Evolutionary conservation across 1,140 invertebrate species (phyloP).

Genomic region (Drosophila grimshawi): DNA sequence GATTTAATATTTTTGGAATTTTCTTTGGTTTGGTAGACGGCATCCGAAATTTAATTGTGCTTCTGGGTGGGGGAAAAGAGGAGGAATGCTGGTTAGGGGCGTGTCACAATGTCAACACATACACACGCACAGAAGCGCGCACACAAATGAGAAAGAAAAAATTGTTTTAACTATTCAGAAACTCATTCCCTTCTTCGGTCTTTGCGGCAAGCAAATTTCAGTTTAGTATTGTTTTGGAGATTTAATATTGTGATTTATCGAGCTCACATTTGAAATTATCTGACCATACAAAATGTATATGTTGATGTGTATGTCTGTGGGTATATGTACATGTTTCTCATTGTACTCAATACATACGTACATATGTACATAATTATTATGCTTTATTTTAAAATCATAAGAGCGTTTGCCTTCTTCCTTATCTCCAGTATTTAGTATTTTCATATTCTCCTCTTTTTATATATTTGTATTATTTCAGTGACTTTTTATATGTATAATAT

Average conservation of each 20-base stretch:
- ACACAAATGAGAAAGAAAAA: background rate
- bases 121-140: conserved; percentile 6
- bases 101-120: conserved; percentile 40
- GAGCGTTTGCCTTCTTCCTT: conserved; percentile 65
- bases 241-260: conserved; percentile 22
- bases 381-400: conserved; percentile 77
- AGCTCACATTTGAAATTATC: conserved; percentile 17
- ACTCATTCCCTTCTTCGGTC: conserved; percentile 27
- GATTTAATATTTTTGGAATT: conserved; percentile 21
- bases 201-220: conserved; percentile 38
- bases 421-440: conserved; percentile 32
- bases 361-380: conserved; percentile 17
- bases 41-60: conserved; percentile 33
- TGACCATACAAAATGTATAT: background rate
- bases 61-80: background rate
- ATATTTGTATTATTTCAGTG: conserved; percentile 12
- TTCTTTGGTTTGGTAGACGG: conserved; percentile 47
- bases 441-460: conserved; percentile 14
- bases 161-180: conserved; percentile 45
- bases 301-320: background rate
- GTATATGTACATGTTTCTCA: conserved; percentile 2
- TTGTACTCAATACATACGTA: background rate
- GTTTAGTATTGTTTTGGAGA: conserved; percentile 24
- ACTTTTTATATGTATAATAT: conserved; percentile 25
- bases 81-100: conserved; percentile 1